These are phyloP conservation scores for Acrocephalus arundinaceus DNA, from an alignment of 2,113 vertebrate species.

Conservation along the genomic window DNA sequence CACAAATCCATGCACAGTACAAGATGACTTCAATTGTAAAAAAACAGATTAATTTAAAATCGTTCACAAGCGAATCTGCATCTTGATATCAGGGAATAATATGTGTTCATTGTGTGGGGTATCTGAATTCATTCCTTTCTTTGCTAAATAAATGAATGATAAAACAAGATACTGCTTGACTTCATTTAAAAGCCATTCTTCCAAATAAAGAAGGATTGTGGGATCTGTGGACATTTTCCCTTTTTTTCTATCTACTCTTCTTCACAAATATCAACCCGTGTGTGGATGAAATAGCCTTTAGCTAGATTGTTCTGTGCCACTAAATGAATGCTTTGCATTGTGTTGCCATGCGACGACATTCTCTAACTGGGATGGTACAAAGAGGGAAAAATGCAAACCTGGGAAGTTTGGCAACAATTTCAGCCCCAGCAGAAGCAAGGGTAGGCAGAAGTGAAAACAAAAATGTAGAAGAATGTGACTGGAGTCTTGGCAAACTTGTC, in stretches of 20 bases:
- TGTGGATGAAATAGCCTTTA: not conserved
- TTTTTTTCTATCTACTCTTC: not conserved
- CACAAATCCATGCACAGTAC: slow-evolving; percentile 30
- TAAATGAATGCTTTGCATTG: not conserved
- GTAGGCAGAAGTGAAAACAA: not conserved
- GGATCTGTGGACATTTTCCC: not conserved
- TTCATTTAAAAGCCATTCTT: slow-evolving; percentile 56
- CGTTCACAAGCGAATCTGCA: slow-evolving; percentile 27
- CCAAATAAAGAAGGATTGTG: slow-evolving; percentile 16
- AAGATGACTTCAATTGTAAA: not conserved
- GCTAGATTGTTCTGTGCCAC: not conserved
- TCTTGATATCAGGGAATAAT: slow-evolving; percentile 66
- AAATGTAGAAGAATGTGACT: not conserved
- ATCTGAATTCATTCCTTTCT: slow-evolving; percentile 66
- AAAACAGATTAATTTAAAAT: slow-evolving; percentile 8
- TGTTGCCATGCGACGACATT: not conserved
- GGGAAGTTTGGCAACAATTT: not conserved
- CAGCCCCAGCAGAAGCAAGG: not conserved
- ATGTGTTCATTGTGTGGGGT: slow-evolving; percentile 51
- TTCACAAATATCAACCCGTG: not conserved
- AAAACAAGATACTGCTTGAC: slow-evolving; percentile 47
- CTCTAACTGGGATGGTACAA: not conserved
- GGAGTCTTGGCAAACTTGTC: not conserved
- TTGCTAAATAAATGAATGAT: slow-evolving; percentile 68
- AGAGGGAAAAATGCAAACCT: not conserved